Conservation (phyloP, 2,113 vertebrate genomes). For the Lynx canadensis region DNA sequence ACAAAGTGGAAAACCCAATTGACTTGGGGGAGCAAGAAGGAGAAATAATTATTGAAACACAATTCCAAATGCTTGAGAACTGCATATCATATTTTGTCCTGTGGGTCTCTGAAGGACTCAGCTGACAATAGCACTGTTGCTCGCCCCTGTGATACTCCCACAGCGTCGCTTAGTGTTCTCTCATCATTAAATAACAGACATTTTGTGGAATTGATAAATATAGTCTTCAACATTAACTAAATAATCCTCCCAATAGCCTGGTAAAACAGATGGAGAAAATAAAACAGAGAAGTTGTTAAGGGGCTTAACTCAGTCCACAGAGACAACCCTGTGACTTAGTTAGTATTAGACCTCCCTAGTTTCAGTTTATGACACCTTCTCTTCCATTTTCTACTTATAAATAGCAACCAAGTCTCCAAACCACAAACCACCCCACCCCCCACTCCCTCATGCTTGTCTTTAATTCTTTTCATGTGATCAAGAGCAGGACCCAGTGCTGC, state of each 20-base stretch:
- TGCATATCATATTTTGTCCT: constrained; percentile 69
- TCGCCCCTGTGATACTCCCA: constrained; percentile 63
- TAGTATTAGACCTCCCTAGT: constrained; percentile 65
- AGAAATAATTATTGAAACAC: constrained; percentile 75
- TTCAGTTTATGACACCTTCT: constrained; percentile 64
- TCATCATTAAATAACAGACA: constrained; percentile 71
- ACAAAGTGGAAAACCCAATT: constrained; percentile 59
- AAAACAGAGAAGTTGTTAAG: constrained; percentile 77
- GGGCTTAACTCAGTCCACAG: constrained; percentile 67
- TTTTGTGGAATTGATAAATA: constrained; percentile 74
- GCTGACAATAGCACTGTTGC: constrained; percentile 25
- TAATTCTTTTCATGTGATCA: constrained; percentile 55
- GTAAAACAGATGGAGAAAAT: constrained; percentile 79
- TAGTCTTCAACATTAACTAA: constrained; percentile 77
- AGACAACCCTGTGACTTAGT: constrained; percentile 48
- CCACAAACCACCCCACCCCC: background rate
- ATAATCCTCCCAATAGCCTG: constrained; percentile 75
- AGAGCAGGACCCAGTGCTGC: constrained; percentile 35
- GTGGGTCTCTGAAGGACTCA: constrained; percentile 74
- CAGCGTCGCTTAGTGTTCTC: constrained; percentile 46
- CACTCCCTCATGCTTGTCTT: background rate
- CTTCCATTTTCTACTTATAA: constrained; percentile 60
- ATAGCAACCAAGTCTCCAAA: constrained; percentile 42
- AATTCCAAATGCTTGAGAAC: constrained; percentile 67
- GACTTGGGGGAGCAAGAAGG: constrained; percentile 48